Evolutionary conservation across 2,888 invertebrate species (phyloP).

Genomic region (Pollenia amentaria): DNA sequence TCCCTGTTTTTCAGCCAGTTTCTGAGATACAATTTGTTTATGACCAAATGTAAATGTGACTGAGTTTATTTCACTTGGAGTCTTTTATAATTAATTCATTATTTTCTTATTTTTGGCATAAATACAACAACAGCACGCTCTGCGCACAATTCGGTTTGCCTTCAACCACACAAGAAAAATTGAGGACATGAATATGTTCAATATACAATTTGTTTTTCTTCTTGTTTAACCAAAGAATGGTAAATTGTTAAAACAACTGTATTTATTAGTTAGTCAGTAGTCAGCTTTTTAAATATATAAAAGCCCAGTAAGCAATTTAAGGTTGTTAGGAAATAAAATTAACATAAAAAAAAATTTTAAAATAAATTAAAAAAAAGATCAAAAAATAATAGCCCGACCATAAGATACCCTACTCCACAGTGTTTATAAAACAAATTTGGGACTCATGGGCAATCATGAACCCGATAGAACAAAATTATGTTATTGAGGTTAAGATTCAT

Average conservation of each 20-base stretch:
- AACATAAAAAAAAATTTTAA: too few relatives aligned
- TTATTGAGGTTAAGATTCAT: too few relatives aligned
- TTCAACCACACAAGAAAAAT: conserved; percentile 38
- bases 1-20: conserved; percentile 1
- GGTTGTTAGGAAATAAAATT: too few relatives aligned
- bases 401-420: too few relatives aligned
- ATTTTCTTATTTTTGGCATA: conserved; percentile 64
- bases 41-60: conserved; percentile 40
- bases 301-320: background rate
- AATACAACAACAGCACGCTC: conserved; percentile 49
- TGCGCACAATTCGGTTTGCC: conserved; percentile 27
- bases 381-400: too few relatives aligned
- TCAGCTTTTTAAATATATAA: background rate
- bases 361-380: too few relatives aligned
- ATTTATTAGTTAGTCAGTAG: background rate
- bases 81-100: conserved; percentile 69
- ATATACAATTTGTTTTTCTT: conserved; percentile 18
- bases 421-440: too few relatives aligned
- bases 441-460: too few relatives aligned
- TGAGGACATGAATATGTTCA: conserved; percentile 65
- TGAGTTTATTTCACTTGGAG: conserved; percentile 64
- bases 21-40: conserved; percentile 27
- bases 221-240: conserved; percentile 13
- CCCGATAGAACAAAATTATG: too few relatives aligned
- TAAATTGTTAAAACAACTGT: conserved; percentile 12